Evolutionary conservation across 2,113 vertebrate species (phyloP).

Genomic region (Melanostigma gelatinosum): DNA sequence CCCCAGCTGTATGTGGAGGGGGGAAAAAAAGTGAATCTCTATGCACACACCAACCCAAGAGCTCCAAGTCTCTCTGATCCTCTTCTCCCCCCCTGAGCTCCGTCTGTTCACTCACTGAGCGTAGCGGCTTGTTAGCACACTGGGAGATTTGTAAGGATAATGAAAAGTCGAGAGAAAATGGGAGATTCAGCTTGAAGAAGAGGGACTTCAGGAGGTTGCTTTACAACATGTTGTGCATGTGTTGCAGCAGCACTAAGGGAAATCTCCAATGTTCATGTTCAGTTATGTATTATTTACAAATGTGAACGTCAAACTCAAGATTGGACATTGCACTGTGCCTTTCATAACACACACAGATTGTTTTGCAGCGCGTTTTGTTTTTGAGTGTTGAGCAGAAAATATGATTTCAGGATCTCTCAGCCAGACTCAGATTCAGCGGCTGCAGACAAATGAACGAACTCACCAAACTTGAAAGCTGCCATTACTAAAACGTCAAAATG

Average conservation of each 20-base stretch:
- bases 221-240: slow-evolving; percentile 29
- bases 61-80: slow-evolving; percentile 76
- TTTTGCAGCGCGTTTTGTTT: slow-evolving; percentile 12
- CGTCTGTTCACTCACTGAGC: slow-evolving; percentile 76
- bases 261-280: not conserved
- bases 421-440: slow-evolving; percentile 42
- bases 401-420: slow-evolving; percentile 45
- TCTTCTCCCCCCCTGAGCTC: slow-evolving; percentile 69
- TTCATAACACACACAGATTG: not conserved
- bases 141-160: slow-evolving; percentile 79
- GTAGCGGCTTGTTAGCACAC: slow-evolving; percentile 77
- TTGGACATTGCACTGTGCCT: not conserved
- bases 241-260: not conserved
- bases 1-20: slow-evolving; percentile 74
- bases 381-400: slow-evolving; percentile 27
- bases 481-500: slow-evolving; percentile 63
- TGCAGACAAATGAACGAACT: slow-evolving; percentile 41
- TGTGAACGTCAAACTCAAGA: slow-evolving; percentile 13
- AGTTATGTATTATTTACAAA: slow-evolving; percentile 14
- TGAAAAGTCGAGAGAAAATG: slow-evolving; percentile 66
- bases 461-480: slow-evolving; percentile 62
- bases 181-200: slow-evolving; percentile 36
- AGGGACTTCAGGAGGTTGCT: slow-evolving; percentile 42
- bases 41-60: slow-evolving; percentile 73
- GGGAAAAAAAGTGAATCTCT: slow-evolving; percentile 63